Evolutionary conservation across 2,797 vertebrate genomes (phyloP).

Genomic region (Notolepis coatsorum): DNA sequence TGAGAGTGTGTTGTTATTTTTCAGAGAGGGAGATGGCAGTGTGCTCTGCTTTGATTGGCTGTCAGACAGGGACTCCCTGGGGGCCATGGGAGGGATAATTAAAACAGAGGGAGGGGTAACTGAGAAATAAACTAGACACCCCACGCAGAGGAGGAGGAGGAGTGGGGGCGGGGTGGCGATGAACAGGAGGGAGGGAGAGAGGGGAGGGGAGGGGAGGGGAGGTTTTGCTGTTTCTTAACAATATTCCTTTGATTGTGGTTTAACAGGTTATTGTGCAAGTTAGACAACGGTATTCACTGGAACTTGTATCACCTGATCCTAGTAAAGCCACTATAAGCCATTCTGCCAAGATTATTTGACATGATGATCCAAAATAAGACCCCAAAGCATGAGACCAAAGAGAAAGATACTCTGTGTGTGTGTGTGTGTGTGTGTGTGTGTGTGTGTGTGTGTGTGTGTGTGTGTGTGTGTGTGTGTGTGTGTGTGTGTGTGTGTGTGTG

Average conservation of each 20-base stretch:
- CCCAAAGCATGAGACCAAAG: slow-evolving; percentile 16
- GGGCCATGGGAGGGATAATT: slow-evolving; percentile 28
- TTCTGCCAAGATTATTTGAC: slow-evolving; percentile 46
- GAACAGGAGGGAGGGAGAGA: not conserved
- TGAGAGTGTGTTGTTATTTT: slow-evolving; percentile 13
- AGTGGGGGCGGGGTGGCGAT: not conserved
- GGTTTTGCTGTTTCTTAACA: slow-evolving; percentile 29
- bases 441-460: not conserved
- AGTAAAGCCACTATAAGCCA: slow-evolving; percentile 36
- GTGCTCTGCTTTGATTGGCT: slow-evolving; percentile 28
- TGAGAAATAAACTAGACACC: slow-evolving; percentile 20
- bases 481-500: no score
- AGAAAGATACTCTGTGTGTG: not conserved
- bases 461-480: no score
- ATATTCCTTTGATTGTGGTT: slow-evolving; percentile 32
- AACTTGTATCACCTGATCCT: slow-evolving; percentile 41
- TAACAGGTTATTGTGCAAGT: slow-evolving; percentile 52
- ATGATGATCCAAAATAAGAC: slow-evolving; percentile 50
- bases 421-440: not conserved
- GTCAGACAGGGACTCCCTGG: slow-evolving; percentile 24
- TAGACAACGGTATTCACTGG: slow-evolving; percentile 17
- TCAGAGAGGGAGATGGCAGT: slow-evolving; percentile 10
- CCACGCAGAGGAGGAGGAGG: not conserved
- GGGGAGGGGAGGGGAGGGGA: not conserved
- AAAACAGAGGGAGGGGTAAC: slow-evolving; percentile 22